Evolutionary conservation across 2,797 vertebrate species (phyloP).

Genomic region (Amblyopsis hoosieri): DNA sequence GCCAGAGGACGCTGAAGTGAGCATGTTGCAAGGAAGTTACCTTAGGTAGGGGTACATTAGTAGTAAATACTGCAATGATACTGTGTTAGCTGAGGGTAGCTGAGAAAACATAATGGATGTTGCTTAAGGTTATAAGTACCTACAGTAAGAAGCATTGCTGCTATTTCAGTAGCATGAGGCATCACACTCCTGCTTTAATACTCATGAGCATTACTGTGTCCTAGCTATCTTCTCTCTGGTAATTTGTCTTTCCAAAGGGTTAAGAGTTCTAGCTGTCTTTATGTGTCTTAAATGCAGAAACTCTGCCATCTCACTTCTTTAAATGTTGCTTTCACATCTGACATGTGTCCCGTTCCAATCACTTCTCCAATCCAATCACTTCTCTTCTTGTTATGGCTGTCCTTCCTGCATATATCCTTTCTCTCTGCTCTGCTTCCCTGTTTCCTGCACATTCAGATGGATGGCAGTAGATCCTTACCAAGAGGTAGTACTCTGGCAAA

Average conservation of each 20-base stretch:
- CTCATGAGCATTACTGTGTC: background rate
- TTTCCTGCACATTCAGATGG: conserved; percentile 70
- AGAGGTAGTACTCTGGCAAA: conserved; percentile 76
- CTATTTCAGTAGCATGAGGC: background rate
- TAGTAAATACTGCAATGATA: too few species aligned
- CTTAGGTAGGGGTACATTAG: too few species aligned
- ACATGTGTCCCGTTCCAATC: background rate
- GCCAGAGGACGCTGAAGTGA: background rate
- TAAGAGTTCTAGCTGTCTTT: too few species aligned
- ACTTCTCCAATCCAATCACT: background rate
- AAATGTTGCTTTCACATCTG: background rate
- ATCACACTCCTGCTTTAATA: background rate
- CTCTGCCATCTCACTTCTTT: background rate
- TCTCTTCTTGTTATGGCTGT: conserved; percentile 16
- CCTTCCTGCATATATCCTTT: conserved; percentile 20
- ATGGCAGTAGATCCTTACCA: conserved; percentile 76
- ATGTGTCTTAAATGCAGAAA: background rate
- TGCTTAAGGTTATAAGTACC: too few species aligned
- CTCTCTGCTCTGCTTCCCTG: conserved; percentile 30
- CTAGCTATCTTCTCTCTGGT: background rate
- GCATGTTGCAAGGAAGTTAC: background rate
- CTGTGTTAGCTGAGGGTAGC: too few species aligned
- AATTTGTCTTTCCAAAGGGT: background rate
- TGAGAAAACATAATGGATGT: background rate
- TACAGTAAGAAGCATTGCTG: background rate